A percentile compares a stretch with the other conserved stretches of the same genome.
These are phyloP conservation scores for Nyctalus aviator DNA, from an alignment of 2,797 vertebrate species.

Conservation along the genomic window DNA sequence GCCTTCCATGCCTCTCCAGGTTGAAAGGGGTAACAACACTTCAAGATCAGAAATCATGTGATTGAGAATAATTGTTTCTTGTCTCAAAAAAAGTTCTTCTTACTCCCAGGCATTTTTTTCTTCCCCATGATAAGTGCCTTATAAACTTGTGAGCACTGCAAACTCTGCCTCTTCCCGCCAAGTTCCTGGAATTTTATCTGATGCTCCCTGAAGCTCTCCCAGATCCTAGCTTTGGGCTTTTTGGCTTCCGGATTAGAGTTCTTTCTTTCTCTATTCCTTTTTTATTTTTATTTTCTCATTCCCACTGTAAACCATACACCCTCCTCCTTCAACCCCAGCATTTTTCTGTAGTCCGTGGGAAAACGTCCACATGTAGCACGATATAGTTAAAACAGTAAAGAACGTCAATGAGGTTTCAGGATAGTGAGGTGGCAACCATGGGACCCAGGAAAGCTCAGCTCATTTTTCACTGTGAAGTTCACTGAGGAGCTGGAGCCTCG, in stretches of 20 bases:
- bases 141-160: constrained; percentile 22
- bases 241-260: background rate
- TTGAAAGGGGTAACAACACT: constrained; percentile 34
- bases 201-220: background rate
- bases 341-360: background rate
- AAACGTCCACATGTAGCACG: background rate
- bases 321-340: background rate
- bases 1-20: background rate
- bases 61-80: constrained; percentile 43
- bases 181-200: constrained; percentile 37
- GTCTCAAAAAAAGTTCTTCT: constrained; percentile 35
- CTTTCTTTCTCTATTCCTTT: background rate
- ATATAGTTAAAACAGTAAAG: background rate
- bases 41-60: constrained; percentile 57
- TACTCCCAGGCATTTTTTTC: constrained; percentile 6
- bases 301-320: background rate
- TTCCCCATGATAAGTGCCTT: constrained; percentile 16
- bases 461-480: background rate
- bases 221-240: background rate
- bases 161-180: background rate
- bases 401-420: background rate
- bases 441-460: background rate
- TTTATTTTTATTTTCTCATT: background rate
- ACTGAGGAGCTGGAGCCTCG: background rate
- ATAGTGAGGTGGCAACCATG: background rate